Percentiles rank a stretch among this genome's conserved stretches.
Conservation (phyloP, 2,888 invertebrate species). For the Pedicia rivosa region DNA sequence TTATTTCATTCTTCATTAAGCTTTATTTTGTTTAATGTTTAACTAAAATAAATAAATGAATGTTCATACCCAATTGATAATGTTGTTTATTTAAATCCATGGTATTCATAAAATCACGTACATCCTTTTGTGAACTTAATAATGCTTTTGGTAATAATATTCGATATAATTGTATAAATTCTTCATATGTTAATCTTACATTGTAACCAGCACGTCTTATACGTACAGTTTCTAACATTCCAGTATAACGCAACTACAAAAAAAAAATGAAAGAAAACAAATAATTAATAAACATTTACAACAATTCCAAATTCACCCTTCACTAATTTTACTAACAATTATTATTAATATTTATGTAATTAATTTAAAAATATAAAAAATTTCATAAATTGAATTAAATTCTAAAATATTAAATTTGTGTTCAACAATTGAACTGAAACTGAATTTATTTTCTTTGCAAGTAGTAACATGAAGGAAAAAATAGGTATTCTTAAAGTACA, state of each 20-base stretch:
- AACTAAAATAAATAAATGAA: no score
- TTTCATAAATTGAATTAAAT: no score
- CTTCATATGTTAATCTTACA: slow-evolving; percentile 82
- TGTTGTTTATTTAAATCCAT: slow-evolving; percentile 76
- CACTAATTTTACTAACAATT: neutral
- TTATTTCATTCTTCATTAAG: no score
- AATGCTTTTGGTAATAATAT: slow-evolving; percentile 79
- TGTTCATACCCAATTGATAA: slow-evolving; percentile 72
- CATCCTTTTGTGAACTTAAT: slow-evolving; percentile 72
- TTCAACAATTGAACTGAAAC: no score
- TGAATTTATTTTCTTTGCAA: no score
- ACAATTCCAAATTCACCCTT: no score
- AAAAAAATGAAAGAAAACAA: neutral
- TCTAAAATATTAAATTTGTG: no score
- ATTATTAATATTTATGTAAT: neutral
- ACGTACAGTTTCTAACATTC: slow-evolving; percentile 91
- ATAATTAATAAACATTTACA: slow-evolving; percentile 1
- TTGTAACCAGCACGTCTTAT: slow-evolving; percentile 93
- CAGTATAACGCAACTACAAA: slow-evolving; percentile 73
- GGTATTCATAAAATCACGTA: slow-evolving; percentile 66
- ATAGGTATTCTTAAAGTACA: no score
- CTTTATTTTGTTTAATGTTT: no score
- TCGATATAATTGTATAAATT: slow-evolving; percentile 84
- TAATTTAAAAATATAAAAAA: no score
- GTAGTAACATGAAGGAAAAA: no score